Conservation (phyloP, 2,113 vertebrate species). For the Seriola rivoliana region DNA sequence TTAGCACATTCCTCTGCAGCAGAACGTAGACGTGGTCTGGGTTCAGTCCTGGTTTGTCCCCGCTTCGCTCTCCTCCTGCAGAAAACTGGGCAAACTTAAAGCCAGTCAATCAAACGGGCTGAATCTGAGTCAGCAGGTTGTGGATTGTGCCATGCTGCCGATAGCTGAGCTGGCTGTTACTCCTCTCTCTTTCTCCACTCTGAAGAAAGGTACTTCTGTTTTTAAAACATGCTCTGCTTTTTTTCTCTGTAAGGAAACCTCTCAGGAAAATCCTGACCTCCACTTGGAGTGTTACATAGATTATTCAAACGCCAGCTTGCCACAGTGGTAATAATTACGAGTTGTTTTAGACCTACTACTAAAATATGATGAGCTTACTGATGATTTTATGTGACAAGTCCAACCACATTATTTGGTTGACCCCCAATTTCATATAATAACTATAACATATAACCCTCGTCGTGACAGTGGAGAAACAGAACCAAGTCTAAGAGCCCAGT, state of each 20-base stretch:
- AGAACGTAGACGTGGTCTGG: conserved; percentile 53
- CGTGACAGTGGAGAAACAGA: background rate
- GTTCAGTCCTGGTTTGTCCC: conserved; percentile 51
- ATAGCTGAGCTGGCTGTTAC: conserved; percentile 59
- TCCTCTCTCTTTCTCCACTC: conserved; percentile 37
- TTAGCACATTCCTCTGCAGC: conserved; percentile 62
- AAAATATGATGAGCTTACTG: background rate
- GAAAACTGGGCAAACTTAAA: conserved; percentile 50
- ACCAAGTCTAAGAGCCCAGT: background rate
- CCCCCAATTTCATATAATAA: background rate
- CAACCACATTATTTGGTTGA: background rate
- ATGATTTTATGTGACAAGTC: background rate
- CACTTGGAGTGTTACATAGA: conserved; percentile 6
- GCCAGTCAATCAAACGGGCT: conserved; percentile 65
- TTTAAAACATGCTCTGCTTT: conserved; percentile 23
- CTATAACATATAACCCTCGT: background rate
- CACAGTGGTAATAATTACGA: conserved; percentile 10
- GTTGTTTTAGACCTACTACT: background rate
- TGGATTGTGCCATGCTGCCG: conserved; percentile 34
- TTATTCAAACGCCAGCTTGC: conserved; percentile 18
- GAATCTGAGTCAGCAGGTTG: conserved; percentile 61
- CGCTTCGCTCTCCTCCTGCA: conserved; percentile 31
- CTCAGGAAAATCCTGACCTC: conserved; percentile 30
- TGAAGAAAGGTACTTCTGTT: conserved; percentile 46
- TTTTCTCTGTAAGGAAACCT: conserved; percentile 30